Evolutionary conservation across 2,113 vertebrate species (phyloP).

Genomic region (Coracopsis vasa): DNA sequence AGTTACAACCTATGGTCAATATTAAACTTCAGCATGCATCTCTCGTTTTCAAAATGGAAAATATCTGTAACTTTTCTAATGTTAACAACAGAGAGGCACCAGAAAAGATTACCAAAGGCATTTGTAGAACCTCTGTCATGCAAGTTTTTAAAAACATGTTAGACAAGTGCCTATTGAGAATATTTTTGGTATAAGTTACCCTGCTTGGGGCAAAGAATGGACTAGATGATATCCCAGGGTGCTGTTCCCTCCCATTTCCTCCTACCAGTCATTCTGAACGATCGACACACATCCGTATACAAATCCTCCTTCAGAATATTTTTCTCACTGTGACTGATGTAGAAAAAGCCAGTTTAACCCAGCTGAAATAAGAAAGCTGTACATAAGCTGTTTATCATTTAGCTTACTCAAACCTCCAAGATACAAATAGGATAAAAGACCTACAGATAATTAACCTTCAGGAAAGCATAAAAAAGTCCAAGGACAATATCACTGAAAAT

Average conservation of each 20-base stretch:
- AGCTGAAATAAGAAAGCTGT: neutral
- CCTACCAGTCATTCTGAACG: neutral
- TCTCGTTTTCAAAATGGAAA: neutral
- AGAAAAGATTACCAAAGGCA: neutral
- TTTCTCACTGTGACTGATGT: neutral
- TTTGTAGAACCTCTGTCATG: neutral
- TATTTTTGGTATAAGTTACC: neutral
- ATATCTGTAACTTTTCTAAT: neutral
- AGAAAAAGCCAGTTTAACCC: neutral
- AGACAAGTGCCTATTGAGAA: neutral
- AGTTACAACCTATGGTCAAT: neutral
- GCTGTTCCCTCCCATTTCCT: neutral
- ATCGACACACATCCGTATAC: neutral
- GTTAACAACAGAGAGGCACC: neutral
- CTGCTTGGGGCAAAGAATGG: neutral
- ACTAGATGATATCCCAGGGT: neutral
- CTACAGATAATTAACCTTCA: slow-evolving; percentile 14
- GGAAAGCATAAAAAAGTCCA: neutral
- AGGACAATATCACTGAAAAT: neutral
- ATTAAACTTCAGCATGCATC: neutral
- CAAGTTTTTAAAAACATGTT: neutral
- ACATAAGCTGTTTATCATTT: slow-evolving; percentile 5
- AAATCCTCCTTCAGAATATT: neutral
- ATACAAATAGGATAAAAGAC: neutral
- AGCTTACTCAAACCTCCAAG: neutral